Evolutionary conservation across 1,140 invertebrate genomes (phyloP).

Genomic region (Cotesia vestalis): DNA sequence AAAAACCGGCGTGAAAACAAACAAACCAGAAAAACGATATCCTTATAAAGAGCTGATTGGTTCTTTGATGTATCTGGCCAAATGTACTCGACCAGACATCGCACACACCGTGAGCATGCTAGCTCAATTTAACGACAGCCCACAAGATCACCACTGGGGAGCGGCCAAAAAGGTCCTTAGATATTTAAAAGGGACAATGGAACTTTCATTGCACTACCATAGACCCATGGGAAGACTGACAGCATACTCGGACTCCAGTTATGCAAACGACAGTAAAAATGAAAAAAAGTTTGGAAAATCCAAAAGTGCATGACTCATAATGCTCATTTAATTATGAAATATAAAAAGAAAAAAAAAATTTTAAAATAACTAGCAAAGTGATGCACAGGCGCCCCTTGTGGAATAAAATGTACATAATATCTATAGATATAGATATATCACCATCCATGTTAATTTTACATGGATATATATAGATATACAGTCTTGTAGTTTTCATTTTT

Average conservation of each 20-base stretch:
- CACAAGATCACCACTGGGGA: constrained; percentile 38
- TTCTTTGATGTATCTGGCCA: constrained; percentile 48
- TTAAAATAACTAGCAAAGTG: too few relatives aligned
- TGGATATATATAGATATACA: too few relatives aligned
- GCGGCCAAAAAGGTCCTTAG: constrained; percentile 45
- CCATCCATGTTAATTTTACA: too few relatives aligned
- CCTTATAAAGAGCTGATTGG: constrained; percentile 41
- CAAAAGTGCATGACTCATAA: too few relatives aligned
- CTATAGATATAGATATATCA: too few relatives aligned
- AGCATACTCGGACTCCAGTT: constrained; percentile 10
- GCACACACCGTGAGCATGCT: constrained; percentile 43
- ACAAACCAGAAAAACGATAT: constrained; percentile 27
- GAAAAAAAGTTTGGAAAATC: too few relatives aligned
- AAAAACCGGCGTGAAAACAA: not conserved
- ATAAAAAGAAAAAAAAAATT: too few relatives aligned
- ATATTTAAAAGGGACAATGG: not conserved
- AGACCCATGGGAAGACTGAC: not conserved
- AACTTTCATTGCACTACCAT: not conserved
- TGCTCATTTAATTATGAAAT: too few relatives aligned
- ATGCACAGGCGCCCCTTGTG: too few relatives aligned
- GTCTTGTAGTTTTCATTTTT: too few relatives aligned
- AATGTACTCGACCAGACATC: constrained; percentile 47
- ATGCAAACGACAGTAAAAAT: not conserved
- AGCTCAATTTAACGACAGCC: constrained; percentile 43
- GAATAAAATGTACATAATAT: too few relatives aligned